These are phyloP conservation scores for Oostethus manadensis DNA, from an alignment of 2,113 vertebrate species.

Conservation along the genomic window DNA sequence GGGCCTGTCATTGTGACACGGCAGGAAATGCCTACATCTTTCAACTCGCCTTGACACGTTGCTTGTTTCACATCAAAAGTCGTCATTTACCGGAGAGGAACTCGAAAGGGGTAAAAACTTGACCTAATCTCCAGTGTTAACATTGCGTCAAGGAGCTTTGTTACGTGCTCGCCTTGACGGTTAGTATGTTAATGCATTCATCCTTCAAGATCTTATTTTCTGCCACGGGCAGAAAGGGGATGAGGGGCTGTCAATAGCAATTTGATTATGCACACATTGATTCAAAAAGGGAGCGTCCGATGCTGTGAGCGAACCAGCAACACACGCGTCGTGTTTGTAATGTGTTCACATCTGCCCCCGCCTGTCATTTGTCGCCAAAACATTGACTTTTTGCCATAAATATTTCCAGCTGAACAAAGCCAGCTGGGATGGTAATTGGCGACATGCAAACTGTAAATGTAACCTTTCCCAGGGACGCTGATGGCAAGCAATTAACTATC, in stretches of 20 bases:
- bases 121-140: constrained; percentile 99
- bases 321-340: constrained; percentile 37
- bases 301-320: constrained; percentile 43
- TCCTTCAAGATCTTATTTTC: constrained; percentile 79
- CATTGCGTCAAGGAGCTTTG: constrained; percentile 96
- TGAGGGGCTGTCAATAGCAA: constrained; percentile 73
- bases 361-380: constrained; percentile 73
- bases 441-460: constrained; percentile 75
- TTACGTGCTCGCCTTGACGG: constrained; percentile 93
- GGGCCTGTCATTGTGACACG: constrained; percentile 99
- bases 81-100: constrained; percentile 99
- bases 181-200: constrained; percentile 99
- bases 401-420: constrained; percentile 76
- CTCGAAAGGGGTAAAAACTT: constrained; percentile 98
- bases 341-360: constrained; percentile 59
- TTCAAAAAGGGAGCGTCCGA: constrained; percentile 55
- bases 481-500: constrained; percentile 78
- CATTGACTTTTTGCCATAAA: constrained; percentile 73
- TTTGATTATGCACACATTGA: constrained; percentile 77
- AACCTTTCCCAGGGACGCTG: constrained; percentile 74
- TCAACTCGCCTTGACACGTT: constrained; percentile 99
- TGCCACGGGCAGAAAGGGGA: constrained; percentile 64
- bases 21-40: constrained; percentile 99
- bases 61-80: constrained; percentile 99
- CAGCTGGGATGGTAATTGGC: constrained; percentile 76